Conservation (phyloP, 2,888 invertebrate genomes). For the Exocentrus adspersus region DNA sequence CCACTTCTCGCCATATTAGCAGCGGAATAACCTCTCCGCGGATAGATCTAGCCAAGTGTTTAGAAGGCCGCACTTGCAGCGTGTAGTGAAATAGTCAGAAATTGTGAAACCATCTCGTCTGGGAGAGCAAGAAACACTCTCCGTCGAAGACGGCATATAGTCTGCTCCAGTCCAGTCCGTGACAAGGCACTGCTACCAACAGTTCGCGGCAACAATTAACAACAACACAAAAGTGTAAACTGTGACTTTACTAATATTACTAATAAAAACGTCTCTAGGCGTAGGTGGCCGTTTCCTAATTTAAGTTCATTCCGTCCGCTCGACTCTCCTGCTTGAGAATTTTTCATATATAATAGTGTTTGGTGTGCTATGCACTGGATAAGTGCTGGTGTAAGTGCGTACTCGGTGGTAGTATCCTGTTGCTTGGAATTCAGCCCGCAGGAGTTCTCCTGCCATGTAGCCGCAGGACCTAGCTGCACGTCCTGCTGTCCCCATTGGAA, state of each 20-base stretch:
- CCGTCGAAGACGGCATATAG: conserved; percentile 52
- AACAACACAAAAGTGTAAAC: conserved; percentile 47
- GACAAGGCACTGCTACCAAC: conserved; percentile 47
- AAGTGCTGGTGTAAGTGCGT: conserved; percentile 39
- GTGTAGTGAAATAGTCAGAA: conserved; percentile 33
- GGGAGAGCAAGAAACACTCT: conserved; percentile 48
- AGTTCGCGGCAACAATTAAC: conserved; percentile 36
- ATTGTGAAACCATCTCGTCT: conserved; percentile 45
- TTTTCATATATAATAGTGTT: conserved; percentile 35
- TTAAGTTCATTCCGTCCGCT: conserved; percentile 50
- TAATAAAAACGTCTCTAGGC: conserved; percentile 51
- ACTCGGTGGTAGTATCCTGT: conserved; percentile 25
- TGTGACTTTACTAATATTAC: conserved; percentile 52
- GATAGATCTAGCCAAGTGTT: conserved; percentile 14
- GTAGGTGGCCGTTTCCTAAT: conserved; percentile 60
- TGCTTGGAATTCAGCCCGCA: conserved; percentile 25
- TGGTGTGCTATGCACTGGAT: conserved; percentile 40
- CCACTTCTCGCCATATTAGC: conserved; percentile 49
- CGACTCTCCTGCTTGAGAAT: conserved; percentile 33
- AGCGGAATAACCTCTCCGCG: conserved; percentile 24
- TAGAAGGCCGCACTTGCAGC: conserved; percentile 15
- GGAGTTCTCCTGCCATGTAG: conserved; percentile 27
- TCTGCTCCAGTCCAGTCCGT: conserved; percentile 53
- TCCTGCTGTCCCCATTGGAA: conserved; percentile 15
- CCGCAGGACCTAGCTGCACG: conserved; percentile 25